Evolutionary conservation across 2,888 invertebrate species (phyloP).

Genomic region (Amblyteles armatorius): DNA sequence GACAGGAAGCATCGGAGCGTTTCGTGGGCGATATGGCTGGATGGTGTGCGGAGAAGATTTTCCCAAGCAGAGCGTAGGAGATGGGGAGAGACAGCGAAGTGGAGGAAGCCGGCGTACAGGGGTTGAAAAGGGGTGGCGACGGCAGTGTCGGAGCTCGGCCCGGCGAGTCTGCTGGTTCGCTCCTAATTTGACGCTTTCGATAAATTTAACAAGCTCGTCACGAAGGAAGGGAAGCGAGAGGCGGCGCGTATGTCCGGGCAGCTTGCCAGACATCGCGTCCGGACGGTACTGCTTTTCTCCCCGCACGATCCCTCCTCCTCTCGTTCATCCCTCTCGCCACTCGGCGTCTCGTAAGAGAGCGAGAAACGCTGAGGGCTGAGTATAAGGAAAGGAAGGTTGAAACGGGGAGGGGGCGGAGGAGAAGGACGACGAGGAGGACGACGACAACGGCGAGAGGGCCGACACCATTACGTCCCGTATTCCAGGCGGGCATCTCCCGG

Average conservation of each 20-base stretch:
- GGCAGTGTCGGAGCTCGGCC: constrained; percentile 57
- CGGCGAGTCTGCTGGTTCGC: constrained; percentile 73
- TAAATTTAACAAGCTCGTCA: constrained; percentile 85
- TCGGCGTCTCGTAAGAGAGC: constrained; percentile 71
- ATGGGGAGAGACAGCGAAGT: constrained; percentile 24
- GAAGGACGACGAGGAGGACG: constrained; percentile 71
- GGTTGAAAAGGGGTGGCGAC: constrained; percentile 62
- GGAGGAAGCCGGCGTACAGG: constrained; percentile 39
- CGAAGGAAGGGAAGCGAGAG: constrained; percentile 77
- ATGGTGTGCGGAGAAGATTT: constrained; percentile 32
- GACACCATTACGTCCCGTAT: constrained; percentile 83
- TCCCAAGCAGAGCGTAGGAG: constrained; percentile 30
- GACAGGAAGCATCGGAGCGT: not conserved
- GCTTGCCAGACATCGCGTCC: constrained; percentile 78
- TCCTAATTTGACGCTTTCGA: constrained; percentile 84
- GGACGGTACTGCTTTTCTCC: constrained; percentile 39
- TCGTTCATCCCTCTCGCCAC: constrained; percentile 73
- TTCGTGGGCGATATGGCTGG: constrained; percentile 34
- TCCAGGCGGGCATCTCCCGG: constrained; percentile 74
- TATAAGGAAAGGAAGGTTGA: constrained; percentile 53
- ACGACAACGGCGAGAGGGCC: constrained; percentile 76
- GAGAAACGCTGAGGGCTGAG: constrained; percentile 51
- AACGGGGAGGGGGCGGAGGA: constrained; percentile 31
- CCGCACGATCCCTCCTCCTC: constrained; percentile 48
- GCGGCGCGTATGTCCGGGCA: constrained; percentile 79